Evolutionary conservation across 2,888 invertebrate genomes (phyloP), one percentile per base, ranked within the genome.

Genomic region (Criorhina ranunculi): DNA sequence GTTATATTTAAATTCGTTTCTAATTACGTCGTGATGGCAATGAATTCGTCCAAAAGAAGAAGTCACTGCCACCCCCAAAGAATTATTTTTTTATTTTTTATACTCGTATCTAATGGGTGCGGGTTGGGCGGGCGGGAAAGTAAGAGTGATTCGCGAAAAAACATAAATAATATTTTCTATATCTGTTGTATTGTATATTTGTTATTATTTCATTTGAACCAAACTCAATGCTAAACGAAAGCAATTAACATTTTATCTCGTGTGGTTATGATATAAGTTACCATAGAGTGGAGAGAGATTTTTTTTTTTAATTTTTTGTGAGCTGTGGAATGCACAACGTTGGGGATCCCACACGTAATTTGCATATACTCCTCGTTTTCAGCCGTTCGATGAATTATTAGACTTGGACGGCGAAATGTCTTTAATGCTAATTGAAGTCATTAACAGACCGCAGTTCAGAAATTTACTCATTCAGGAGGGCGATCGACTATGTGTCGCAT

Each of bases 191-290:
- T 37, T 15, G 42, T 73, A 17, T 42, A 53, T 24, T 53, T 60
- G 67, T 51, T 59, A 46, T 66, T 59, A 15, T 55, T 46, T 35
- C 12, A 62, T 64, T 55, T 29, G 55, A 37, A 37, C 35, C 8
- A 15, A 53, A 46, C 17, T 51, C 33, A 37, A 60, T 67, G 59
- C 59, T 44, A 59, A 72, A 59, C 35, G 62, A 46, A 59, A 15
- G 64, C 67, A 82, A 82, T 82, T 82, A 82, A 77, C 59, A 62
- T 60, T 64, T 37, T 31, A 29, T 70, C 49, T 35, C 67, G 24
- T 40, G 55, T 55, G 57, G 57, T 42, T 69, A 12, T 76, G 69
- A 72, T n/a, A 70, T 72, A 49, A 55, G 53, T 19, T 51, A 44
- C 42, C 31, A 70, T 12, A 46, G 37, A 51, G 46, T 42, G 33